Evolutionary conservation across 2,888 invertebrate species (phyloP).

Genomic region (Macaria liturata): DNA sequence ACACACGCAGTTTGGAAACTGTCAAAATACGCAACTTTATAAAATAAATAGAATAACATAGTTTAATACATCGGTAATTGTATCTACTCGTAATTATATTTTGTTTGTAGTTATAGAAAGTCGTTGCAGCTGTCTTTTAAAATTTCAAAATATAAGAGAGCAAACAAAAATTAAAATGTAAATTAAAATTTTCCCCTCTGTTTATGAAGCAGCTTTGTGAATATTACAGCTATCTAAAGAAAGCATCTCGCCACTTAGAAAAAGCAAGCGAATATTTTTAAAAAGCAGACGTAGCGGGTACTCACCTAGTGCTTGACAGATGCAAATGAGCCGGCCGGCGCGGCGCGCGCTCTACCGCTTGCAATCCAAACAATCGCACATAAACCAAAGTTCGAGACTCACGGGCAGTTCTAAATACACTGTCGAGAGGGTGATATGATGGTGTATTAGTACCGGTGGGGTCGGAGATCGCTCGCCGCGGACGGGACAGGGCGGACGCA

Average conservation of each 20-base stretch:
- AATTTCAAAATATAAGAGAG: too few relatives aligned
- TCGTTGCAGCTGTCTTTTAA: too few relatives aligned
- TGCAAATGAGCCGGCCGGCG: slow-evolving; percentile 64
- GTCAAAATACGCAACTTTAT: too few relatives aligned
- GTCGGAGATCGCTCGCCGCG: slow-evolving; percentile 76
- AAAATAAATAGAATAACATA: too few relatives aligned
- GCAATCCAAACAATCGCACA: slow-evolving; percentile 71
- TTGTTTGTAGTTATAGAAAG: too few relatives aligned
- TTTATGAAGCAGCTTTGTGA: slow-evolving; percentile 41
- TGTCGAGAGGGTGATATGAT: slow-evolving; percentile 40
- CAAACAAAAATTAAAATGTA: slow-evolving; percentile 35
- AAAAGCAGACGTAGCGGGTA: slow-evolving; percentile 63
- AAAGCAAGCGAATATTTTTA: slow-evolving; percentile 51
- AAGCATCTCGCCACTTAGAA: slow-evolving; percentile 47
- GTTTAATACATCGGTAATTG: too few relatives aligned
- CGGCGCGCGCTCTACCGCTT: slow-evolving; percentile 53
- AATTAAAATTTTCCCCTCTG: slow-evolving; percentile 39
- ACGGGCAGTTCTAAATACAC: slow-evolving; percentile 47
- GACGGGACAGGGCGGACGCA: slow-evolving; percentile 78
- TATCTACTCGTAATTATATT: too few relatives aligned
- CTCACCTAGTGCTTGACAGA: slow-evolving; percentile 71
- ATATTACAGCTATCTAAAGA: slow-evolving; percentile 50
- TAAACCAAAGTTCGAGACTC: slow-evolving; percentile 53
- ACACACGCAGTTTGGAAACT: too few relatives aligned
- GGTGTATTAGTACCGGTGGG: slow-evolving; percentile 68